These are phyloP conservation scores for Pheosia gnoma DNA, from an alignment of 2,888 invertebrate species.

Conservation along the genomic window DNA sequence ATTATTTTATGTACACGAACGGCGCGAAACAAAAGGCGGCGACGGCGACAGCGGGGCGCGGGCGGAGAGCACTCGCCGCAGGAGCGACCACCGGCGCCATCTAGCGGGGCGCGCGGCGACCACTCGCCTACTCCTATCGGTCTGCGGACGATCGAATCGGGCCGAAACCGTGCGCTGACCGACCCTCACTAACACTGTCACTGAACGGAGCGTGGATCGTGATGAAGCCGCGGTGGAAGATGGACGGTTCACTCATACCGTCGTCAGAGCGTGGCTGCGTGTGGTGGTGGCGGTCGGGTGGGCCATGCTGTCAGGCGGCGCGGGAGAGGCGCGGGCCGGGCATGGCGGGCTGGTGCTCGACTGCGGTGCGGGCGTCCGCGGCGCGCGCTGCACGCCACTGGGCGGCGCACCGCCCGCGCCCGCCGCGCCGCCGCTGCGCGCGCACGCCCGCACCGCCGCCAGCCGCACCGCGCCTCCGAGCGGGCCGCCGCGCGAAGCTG, in stretches of 20 bases:
- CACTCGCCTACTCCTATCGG: conserved; percentile 75
- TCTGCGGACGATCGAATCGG: conserved; percentile 82
- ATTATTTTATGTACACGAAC: conserved; percentile 80
- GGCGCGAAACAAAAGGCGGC: conserved; percentile 79
- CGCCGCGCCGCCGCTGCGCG: conserved; percentile 61
- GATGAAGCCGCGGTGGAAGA: conserved; percentile 37
- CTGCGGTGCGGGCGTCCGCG: conserved; percentile 83
- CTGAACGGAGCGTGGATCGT: conserved; percentile 53
- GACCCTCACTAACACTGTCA: conserved; percentile 75
- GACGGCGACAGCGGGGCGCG: conserved; percentile 72
- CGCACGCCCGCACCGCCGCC: conserved; percentile 64
- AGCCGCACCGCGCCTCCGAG: conserved; percentile 55
- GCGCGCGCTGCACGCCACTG: conserved; percentile 83
- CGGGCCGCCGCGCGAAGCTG: conserved; percentile 27
- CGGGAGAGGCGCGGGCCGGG: conserved; percentile 82
- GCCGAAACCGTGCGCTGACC: conserved; percentile 69
- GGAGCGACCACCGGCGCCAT: conserved; percentile 81
- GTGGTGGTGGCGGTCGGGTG: conserved; percentile 81
- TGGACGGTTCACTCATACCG: conserved; percentile 67
- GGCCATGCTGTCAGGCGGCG: conserved; percentile 84
- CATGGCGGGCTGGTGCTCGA: conserved; percentile 83
- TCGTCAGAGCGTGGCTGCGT: conserved; percentile 84
- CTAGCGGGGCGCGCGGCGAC: conserved; percentile 79
- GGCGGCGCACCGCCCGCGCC: conserved; percentile 75
- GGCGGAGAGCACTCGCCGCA: conserved; percentile 80